These are phyloP conservation scores for Connochaetes taurinus DNA, from an alignment of 2,113 vertebrate species.

Conservation along the genomic window DNA sequence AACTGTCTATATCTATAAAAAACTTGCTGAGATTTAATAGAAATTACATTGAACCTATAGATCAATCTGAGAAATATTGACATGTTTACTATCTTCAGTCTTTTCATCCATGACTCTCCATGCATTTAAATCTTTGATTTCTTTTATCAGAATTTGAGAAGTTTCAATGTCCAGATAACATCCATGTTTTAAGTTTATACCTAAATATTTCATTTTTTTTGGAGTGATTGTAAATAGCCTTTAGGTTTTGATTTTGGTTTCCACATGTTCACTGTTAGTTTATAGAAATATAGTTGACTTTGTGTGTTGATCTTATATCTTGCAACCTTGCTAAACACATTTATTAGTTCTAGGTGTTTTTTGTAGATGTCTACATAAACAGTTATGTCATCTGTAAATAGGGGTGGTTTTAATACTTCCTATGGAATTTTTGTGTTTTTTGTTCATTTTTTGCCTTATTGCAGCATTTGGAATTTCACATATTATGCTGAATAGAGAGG, in stretches of 20 bases:
- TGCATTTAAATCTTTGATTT: not conserved
- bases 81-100: not conserved
- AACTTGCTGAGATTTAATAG: not conserved
- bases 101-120: not conserved
- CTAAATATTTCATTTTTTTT: not conserved
- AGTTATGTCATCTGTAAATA: not conserved
- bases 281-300: not conserved
- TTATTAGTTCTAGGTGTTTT: not conserved
- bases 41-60: not conserved
- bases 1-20: not conserved
- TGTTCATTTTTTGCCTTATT: not conserved
- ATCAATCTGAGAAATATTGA: not conserved
- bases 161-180: not conserved
- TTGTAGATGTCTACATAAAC: not conserved
- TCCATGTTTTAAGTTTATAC: not conserved
- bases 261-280: not conserved
- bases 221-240: not conserved
- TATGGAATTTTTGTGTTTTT: not conserved
- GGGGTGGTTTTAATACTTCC: not conserved
- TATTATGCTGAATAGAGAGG: not conserved
- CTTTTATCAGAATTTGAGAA: not conserved
- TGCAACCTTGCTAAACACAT: not conserved
- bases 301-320: not conserved
- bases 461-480: not conserved
- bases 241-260: not conserved